Evolutionary conservation across 2,797 vertebrate species (phyloP), one percentile per base, ranked within the genome.

Genomic region (Loris lydekkerianus): DNA sequence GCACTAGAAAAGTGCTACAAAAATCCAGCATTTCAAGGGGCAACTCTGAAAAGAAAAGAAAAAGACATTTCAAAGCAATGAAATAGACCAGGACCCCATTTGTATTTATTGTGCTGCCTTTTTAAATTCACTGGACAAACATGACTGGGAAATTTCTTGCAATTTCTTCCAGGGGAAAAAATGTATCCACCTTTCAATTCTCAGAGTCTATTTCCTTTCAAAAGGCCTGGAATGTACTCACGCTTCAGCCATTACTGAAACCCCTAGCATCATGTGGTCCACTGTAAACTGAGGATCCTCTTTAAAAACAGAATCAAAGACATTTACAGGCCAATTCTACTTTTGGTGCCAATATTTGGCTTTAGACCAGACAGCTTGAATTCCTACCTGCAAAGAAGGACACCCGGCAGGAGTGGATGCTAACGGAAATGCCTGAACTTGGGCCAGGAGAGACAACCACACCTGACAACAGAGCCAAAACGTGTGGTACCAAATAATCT

Each of bases 351-450:
- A 73, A 29, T 89, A 9, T 63, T 96, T 98, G 97, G 95, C 97
- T 97, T 80, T 96, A 72, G 70, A 97, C 93, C 96, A 98, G n/a
- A 97, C 96, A 96, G 13, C 34, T 29, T 76, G 90, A 95, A 53
- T 88, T 83, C 67, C 82, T 97, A 96, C 90, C 91, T 98, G 97
- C 86, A 96, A 97, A 97, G 86, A 95, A 97, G 80, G 92, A 96
- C 95, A 65, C 31, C 88, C 82, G 86, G 65, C 80, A 93, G 53
- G 93, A 86, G 7, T 94, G 82, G 97, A 97, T 29, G 75, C 87
- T 96, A 5, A 65, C 89, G 46, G 90, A 96, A 65, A 95, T 78
- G 84, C 13, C 96, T 98, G 96, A 98, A 97, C 0, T 89, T 96
- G 83, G 91, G 5, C 92, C 96, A 97, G 80, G 65, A 61, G 78